These are phyloP conservation scores for Idris sp. DNA, from an alignment of 1,140 invertebrate species.

Conservation along the genomic window DNA sequence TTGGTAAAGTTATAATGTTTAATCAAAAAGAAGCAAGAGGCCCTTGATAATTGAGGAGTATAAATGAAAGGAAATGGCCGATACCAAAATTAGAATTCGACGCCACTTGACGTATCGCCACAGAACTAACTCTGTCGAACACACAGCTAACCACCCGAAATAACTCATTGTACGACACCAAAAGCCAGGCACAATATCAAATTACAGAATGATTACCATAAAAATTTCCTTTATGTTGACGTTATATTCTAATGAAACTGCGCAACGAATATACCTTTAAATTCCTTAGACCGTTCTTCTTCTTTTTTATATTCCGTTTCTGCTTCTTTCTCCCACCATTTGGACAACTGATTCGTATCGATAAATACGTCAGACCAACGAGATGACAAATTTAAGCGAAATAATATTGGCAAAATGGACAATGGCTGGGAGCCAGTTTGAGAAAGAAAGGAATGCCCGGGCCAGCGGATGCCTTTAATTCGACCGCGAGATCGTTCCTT, in stretches of 20 bases:
- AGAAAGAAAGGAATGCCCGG: conserved; percentile 61
- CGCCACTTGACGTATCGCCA: conserved; percentile 44
- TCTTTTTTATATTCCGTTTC: too few species aligned
- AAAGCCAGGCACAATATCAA: conserved; percentile 39
- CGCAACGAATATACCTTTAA: conserved; percentile 27
- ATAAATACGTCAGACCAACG: conserved; percentile 22
- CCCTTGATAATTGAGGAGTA: background rate
- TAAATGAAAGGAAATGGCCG: conserved; percentile 8
- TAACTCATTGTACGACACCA: conserved; percentile 50
- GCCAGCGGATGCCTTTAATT: conserved; percentile 50
- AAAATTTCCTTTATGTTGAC: conserved; percentile 42
- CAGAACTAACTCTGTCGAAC: conserved; percentile 12
- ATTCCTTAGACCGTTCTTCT: too few species aligned
- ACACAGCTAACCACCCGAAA: conserved; percentile 39
- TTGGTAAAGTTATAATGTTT: too few species aligned
- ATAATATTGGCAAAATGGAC: too few species aligned
- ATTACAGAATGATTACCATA: conserved; percentile 53
- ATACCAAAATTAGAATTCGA: conserved; percentile 51
- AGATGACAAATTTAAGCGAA: conserved; percentile 44
- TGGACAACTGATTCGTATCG: conserved; percentile 3
- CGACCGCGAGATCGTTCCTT: conserved; percentile 13
- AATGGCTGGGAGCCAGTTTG: too few species aligned
- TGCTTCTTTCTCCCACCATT: too few species aligned
- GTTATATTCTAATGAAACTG: conserved; percentile 50
- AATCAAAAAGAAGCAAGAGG: background rate